Evolutionary conservation across 2,888 invertebrate species (phyloP).

Genomic region (Chaetogeoica ovagalla): DNA sequence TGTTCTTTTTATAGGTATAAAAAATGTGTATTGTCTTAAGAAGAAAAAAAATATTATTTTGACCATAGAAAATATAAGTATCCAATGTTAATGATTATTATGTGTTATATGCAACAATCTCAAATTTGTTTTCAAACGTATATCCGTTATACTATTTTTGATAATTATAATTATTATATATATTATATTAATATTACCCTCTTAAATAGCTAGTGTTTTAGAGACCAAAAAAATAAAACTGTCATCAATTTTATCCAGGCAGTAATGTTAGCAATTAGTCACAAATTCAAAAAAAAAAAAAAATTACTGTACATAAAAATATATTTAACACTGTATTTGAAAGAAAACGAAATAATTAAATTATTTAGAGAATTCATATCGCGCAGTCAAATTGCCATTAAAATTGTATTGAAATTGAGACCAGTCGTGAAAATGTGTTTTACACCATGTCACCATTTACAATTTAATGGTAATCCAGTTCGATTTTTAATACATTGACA

Average conservation of each 20-base stretch:
- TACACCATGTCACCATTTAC: no score
- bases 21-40: conserved; percentile 38
- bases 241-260: not conserved
- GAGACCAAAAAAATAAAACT: conserved; percentile 1
- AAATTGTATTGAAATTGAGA: no score
- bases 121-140: not conserved
- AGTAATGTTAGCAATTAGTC: no score
- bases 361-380: no score
- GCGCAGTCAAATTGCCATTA: no score
- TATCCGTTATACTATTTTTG: conserved; percentile 11
- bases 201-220: not conserved
- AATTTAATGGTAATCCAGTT: not conserved
- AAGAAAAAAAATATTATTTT: conserved; percentile 25
- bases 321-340: no score
- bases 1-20: conserved; percentile 49
- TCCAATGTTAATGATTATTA: conserved; percentile 37
- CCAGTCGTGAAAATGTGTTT: no score
- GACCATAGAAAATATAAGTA: conserved; percentile 46
- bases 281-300: no score
- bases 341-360: no score
- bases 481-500: conserved; percentile 2
- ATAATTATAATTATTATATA: not conserved
- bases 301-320: no score
- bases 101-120: conserved; percentile 15
- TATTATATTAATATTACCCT: not conserved